These are phyloP conservation scores for Siniperca chuatsi DNA, from an alignment of 2,113 vertebrate species.

Conservation along the genomic window DNA sequence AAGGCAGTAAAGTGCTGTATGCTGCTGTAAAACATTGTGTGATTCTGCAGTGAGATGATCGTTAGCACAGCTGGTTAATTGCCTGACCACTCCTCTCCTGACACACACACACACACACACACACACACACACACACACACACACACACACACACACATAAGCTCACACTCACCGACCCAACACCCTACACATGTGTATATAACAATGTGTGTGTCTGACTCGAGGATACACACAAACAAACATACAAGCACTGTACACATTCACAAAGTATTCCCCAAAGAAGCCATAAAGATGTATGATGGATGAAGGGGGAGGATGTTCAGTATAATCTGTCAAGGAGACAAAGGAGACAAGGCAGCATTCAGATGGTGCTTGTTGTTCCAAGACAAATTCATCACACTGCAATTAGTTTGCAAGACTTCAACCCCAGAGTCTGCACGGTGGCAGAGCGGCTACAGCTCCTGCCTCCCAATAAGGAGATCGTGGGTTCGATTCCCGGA, in stretches of 20 bases:
- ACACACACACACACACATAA: conserved; percentile 14
- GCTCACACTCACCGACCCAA: conserved; percentile 17
- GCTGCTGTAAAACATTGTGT: conserved; percentile 77
- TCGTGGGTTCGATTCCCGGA: too few species aligned
- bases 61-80: conserved; percentile 82
- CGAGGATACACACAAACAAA: conserved; percentile 21
- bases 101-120: conserved; percentile 38
- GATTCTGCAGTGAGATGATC: conserved; percentile 76
- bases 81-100: conserved; percentile 65
- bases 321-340: conserved; percentile 72
- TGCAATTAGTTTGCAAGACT: conserved; percentile 72
- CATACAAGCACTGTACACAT: conserved; percentile 14
- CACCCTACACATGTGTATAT: neutral
- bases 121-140: conserved; percentile 15
- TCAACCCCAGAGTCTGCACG: conserved; percentile 40
- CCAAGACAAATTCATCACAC: conserved; percentile 75
- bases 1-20: conserved; percentile 78
- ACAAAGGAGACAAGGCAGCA: conserved; percentile 66
- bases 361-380: conserved; percentile 74
- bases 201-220: neutral
- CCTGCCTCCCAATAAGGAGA: too few species aligned
- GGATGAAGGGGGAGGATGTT: conserved; percentile 63
- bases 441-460: too few species aligned
- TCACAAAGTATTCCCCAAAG: conserved; percentile 55
- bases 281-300: conserved; percentile 72